Base-by-base conservation (phyloP, 1,140 invertebrate species). In the Chironomus tepperi region DNA sequence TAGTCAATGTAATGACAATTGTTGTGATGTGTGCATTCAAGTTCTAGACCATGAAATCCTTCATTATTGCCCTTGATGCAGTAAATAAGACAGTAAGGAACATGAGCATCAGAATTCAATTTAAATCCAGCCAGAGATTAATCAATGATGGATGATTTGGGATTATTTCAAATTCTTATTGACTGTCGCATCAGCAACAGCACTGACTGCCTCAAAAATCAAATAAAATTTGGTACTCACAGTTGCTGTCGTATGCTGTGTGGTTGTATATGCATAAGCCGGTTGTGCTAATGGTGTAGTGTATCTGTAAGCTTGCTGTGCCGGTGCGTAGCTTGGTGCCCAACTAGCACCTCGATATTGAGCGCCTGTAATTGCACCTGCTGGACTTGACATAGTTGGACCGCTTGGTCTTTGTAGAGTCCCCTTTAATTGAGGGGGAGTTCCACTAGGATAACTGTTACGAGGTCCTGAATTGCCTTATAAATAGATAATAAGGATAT, bases 341-440 rank as follows among this genome's bases (percentile, higher is more conserved):
- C 81, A 82, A 77, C 77, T 81, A 73, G 81, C 80, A 75, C 80
- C 80, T 70, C 81, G 79, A 77, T 82, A 82, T 42, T 79, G 81
- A 42, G 81, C 80, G 74, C 81, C 80, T 74, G 81, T 79, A 74
- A 78, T 78, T 77, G 79, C 81, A 78, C 79, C 80, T 74, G 80
- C 80, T 79, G 81, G 81, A 78, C 81, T 82, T 75, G 81, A 81
- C 81, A 82, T 82, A 75, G 78, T 79, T 76, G 79, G 76, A 19
- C 65, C 65, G 65, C 65, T 70, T 43, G 74, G 18, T 76, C 79
- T 78, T 19, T 70, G 65, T 75, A 79, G 81, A 67, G 77, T 77
- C 76, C 81, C 79, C 78, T 82, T 82, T 72, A 82, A 16, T 78
- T 77, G 80, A 21, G 80, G 78, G 77, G 79, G 79, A 76, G 79